Evolutionary conservation across 2,113 vertebrate genomes (phyloP).

Genomic region (Sarotherodon lohbergeri): DNA sequence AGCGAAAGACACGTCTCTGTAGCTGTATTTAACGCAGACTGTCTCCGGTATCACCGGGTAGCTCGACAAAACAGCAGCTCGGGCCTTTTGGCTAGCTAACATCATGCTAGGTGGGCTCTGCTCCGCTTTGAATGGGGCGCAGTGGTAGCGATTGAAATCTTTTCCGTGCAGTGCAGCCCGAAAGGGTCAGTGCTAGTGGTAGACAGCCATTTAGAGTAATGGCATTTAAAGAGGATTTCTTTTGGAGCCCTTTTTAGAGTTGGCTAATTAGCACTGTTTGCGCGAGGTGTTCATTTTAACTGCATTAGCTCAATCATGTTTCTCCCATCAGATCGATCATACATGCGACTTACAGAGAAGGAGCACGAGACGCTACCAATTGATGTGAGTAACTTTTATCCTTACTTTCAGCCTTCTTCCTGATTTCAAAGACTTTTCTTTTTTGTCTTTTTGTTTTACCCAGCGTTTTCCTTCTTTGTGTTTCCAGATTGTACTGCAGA

Average conservation of each 20-base stretch:
- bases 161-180: too few species aligned
- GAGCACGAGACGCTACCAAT: conserved; percentile 94
- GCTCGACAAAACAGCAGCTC: neutral
- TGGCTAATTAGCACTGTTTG: neutral
- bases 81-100: conserved; percentile 35
- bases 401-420: neutral
- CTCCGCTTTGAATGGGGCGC: neutral
- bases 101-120: conserved; percentile 16
- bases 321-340: conserved; percentile 81
- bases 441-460: neutral
- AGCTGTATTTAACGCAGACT: accelerated
- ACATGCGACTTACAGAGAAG: conserved; percentile 94
- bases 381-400: conserved; percentile 81
- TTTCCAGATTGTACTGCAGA: conserved; percentile 93
- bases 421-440: neutral
- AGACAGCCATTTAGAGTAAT: accelerated
- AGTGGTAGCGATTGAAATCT: neutral
- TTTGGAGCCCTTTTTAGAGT: too few species aligned
- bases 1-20: accelerated
- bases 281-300: neutral
- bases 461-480: neutral
- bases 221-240: neutral
- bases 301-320: neutral
- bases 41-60: neutral
- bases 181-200: neutral